Evolutionary conservation across 2,888 invertebrate genomes (phyloP).

Genomic region (Andrena bucephala): DNA sequence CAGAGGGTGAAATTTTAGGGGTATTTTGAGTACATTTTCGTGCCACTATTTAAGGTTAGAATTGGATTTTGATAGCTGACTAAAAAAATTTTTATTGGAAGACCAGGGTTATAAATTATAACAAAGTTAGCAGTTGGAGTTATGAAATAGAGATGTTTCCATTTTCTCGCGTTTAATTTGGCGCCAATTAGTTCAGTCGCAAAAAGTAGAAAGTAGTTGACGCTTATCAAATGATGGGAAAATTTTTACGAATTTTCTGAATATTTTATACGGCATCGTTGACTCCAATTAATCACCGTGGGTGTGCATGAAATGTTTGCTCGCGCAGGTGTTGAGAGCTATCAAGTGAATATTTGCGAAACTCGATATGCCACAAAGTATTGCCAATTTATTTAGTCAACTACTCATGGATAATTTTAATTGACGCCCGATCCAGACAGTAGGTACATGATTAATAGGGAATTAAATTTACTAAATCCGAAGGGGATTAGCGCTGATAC

Average conservation of each 20-base stretch:
- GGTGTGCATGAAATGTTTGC: slow-evolving; percentile 33
- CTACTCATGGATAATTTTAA: slow-evolving; percentile 38
- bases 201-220: not conserved
- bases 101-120: no score
- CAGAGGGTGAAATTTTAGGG: no score
- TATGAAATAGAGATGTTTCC: no score
- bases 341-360: slow-evolving; percentile 46
- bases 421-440: slow-evolving; percentile 16
- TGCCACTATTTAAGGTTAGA: no score
- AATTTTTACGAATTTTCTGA: not conserved
- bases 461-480: slow-evolving; percentile 50
- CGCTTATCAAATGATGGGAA: not conserved
- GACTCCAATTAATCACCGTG: not conserved
- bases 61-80: no score
- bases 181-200: not conserved
- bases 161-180: not conserved
- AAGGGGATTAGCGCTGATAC: slow-evolving; percentile 21
- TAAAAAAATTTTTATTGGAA: no score
- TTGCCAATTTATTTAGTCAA: slow-evolving; percentile 42
- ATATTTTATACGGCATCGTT: not conserved
- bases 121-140: no score
- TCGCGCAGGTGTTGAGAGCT: slow-evolving; percentile 32
- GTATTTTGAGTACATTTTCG: no score
- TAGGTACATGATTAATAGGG: slow-evolving; percentile 30
- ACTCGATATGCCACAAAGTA: slow-evolving; percentile 40